Evolutionary conservation across 2,797 vertebrate genomes (phyloP).

Genomic region (Sternotherus odoratus): DNA sequence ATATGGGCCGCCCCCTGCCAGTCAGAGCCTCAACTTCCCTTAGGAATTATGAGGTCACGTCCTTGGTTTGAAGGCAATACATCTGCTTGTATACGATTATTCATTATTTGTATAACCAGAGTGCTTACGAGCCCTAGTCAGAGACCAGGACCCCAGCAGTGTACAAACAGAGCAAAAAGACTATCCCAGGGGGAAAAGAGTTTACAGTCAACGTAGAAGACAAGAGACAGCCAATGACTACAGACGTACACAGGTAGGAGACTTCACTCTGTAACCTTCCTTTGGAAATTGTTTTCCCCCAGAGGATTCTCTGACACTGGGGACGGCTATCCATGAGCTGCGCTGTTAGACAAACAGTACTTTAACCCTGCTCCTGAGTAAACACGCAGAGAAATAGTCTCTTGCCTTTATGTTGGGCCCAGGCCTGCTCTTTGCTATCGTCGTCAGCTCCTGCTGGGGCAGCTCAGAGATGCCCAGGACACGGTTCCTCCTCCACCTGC

Average conservation of each 20-base stretch:
- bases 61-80: too few species aligned
- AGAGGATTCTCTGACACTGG: not conserved
- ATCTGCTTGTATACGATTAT: not conserved
- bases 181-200: too few species aligned
- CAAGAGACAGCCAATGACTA: not conserved
- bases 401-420: not conserved
- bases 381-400: constrained; percentile 49
- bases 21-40: not conserved
- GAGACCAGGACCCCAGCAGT: not conserved
- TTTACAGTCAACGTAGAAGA: not conserved
- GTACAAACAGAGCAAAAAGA: not conserved
- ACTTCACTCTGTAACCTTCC: not conserved
- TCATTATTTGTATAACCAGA: not conserved
- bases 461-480: not conserved
- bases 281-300: not conserved
- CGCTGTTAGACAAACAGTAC: constrained; percentile 63
- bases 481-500: constrained; percentile 39
- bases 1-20: not conserved
- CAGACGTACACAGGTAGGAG: too few species aligned
- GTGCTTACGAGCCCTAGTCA: not conserved
- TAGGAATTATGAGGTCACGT: not conserved
- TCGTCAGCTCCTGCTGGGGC: fast-evolving
- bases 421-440: fast-evolving
- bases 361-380: constrained; percentile 64
- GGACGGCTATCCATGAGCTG: not conserved